Base-by-base conservation (phyloP, 2,113 vertebrate species). In the Panthera tigris region DNA sequence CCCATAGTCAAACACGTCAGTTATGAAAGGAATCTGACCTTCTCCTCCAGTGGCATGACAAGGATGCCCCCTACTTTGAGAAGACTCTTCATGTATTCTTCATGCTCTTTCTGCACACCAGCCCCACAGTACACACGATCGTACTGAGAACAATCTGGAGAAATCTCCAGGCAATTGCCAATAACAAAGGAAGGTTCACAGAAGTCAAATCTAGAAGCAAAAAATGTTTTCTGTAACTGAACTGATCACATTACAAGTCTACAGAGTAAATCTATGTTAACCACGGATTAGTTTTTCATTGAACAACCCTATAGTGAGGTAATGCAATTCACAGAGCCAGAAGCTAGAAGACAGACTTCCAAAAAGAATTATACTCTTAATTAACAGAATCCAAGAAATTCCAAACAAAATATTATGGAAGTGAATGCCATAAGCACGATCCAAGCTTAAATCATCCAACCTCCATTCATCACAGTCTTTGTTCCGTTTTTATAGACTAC, bases 111-210 rank as follows among this genome's bases (percentile, higher is more conserved):
- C 98, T 99, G 99, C 29, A 99, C 99, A 0, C 99, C 99, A 3
- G 99, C 99, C 1, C 99, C 99, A 29, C 99, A 99, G 98, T 99
- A 99, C 14, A 99, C 99, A 36, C 99, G 97, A 97, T 99, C 99
- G 23, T 99, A 99, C 98, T 99, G 99, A 61, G 99, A 99, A 88
- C 99, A 99, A 92, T 99, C 99, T 0, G 99, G 99, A 68, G 99
- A 99, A 41, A 99, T 99, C 98, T 99, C 99, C 92, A 99, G 98
- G 73, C 99, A 99, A 97, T 99, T 99, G 4, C 99, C 99, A 45
- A 97, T 99, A 83, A 99, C 99, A 78, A 99, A 99, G 27, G 99
- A 99, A 0, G 99, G 99, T 98, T 99, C 99, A 50, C 99, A 99
- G 97, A 99, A 99, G 98, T 99, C 99, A 98, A 99, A 99, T 68